Evolutionary conservation across 2,113 vertebrate genomes (phyloP).

Genomic region (Lanius collurio): DNA sequence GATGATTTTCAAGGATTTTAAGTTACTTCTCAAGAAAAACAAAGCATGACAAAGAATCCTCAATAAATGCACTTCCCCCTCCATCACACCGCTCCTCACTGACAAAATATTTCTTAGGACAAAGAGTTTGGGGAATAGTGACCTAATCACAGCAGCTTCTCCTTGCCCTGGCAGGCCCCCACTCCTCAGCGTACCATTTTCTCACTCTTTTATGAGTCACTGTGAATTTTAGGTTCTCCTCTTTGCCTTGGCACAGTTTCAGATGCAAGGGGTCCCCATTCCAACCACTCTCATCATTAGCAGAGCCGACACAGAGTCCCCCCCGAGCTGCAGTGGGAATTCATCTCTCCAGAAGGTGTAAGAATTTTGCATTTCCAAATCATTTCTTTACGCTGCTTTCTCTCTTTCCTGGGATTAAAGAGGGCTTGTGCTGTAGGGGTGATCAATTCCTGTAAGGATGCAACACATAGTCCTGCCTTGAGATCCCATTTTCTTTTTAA

Average conservation of each 20-base stretch:
- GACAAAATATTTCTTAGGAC: background rate
- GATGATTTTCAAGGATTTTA: background rate
- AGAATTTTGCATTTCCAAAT: background rate
- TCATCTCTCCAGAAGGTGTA: background rate
- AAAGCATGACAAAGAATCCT: background rate
- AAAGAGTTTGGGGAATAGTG: background rate
- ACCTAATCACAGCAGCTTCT: background rate
- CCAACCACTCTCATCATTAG: background rate
- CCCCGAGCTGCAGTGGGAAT: background rate
- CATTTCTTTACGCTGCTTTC: background rate
- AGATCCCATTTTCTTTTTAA: background rate
- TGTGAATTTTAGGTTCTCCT: background rate
- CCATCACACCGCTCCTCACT: background rate
- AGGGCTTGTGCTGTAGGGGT: background rate
- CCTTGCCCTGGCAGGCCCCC: background rate
- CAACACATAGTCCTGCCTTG: background rate
- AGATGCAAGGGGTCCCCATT: background rate
- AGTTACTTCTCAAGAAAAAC: background rate
- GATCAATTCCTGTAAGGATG: background rate
- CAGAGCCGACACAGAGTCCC: fast-evolving
- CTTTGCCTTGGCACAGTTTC: background rate
- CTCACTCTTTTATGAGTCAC: background rate
- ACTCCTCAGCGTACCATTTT: background rate
- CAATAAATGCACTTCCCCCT: fast-evolving
- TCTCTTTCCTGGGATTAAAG: background rate